Evolutionary conservation across 1,140 invertebrate species (phyloP).

Genomic region (Littorina saxatilis): DNA sequence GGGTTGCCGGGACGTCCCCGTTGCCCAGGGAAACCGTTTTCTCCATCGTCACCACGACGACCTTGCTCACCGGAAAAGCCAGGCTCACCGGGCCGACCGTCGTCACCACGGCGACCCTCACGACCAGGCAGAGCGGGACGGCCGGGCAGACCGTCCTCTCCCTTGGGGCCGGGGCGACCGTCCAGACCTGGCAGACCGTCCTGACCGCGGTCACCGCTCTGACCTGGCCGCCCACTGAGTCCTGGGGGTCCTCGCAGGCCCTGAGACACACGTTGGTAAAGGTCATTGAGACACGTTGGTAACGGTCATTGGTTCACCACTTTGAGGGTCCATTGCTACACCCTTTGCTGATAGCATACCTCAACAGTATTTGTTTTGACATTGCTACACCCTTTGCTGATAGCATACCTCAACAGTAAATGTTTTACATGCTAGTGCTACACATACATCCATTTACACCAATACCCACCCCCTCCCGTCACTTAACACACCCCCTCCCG

Average conservation of each 20-base stretch:
- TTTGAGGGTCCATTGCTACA: too few relatives aligned
- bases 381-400: too few relatives aligned
- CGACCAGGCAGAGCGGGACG: slow-evolving; percentile 48
- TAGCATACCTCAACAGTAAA: too few relatives aligned
- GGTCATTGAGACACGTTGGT: too few relatives aligned
- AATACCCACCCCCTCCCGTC: too few relatives aligned
- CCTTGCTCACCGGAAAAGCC: slow-evolving; percentile 49
- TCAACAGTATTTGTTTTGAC: too few relatives aligned
- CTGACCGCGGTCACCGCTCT: slow-evolving; percentile 38
- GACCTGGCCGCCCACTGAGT: slow-evolving; percentile 23
- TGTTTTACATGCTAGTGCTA: too few relatives aligned
- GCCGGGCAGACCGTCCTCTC: slow-evolving; percentile 77
- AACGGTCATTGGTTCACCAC: too few relatives aligned
- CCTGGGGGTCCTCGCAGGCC: slow-evolving; percentile 35
- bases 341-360: too few relatives aligned
- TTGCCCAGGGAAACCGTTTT: slow-evolving; percentile 50
- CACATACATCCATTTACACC: too few relatives aligned
- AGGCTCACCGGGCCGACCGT: slow-evolving; percentile 55
- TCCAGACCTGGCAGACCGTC: slow-evolving; percentile 40
- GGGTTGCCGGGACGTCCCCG: slow-evolving; percentile 45
- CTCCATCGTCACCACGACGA: slow-evolving; percentile 49
- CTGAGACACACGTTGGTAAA: too few relatives aligned
- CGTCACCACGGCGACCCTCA: slow-evolving; percentile 47
- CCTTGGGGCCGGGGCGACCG: slow-evolving; percentile 25
- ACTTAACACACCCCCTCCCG: too few relatives aligned